phyloP scores from a whole-genome alignment of 2,888 invertebrate species.

The Nemurella pictetii region DNA sequence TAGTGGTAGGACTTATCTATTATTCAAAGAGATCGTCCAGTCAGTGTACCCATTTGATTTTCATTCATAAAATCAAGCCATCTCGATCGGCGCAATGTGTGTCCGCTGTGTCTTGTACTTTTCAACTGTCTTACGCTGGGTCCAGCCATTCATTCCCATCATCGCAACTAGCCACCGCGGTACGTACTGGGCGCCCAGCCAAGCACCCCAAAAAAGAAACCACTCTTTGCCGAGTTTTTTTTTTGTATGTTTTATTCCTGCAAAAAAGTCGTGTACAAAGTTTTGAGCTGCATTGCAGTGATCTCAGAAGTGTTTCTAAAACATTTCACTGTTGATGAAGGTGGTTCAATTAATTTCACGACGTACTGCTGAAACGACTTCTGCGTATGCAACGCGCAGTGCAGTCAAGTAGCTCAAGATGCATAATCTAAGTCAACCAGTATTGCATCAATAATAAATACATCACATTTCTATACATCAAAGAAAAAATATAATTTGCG shows the following conservation, averaged over 20 bases:
- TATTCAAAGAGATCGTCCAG: slow-evolving; percentile 5
- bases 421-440: no score
- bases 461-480: neutral
- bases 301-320: neutral
- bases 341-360: neutral
- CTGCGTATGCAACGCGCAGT: neutral
- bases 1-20: slow-evolving; percentile 1
- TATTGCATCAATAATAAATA: neutral
- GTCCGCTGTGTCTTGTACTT: neutral
- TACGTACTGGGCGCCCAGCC: slow-evolving; percentile 8
- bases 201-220: neutral
- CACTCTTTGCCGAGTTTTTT: neutral
- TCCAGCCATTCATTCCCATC: neutral
- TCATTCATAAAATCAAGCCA: slow-evolving; percentile 8
- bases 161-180: neutral
- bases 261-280: slow-evolving; percentile 9
- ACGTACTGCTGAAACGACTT: neutral
- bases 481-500: neutral
- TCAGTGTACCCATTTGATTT: neutral
- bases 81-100: neutral
- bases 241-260: no score
- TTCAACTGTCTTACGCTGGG: neutral
- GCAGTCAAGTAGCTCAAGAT: neutral
- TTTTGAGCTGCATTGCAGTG: slow-evolving; percentile 27
- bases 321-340: neutral